Evolutionary conservation across 2,888 invertebrate genomes (phyloP).

Genomic region (Chalcosyrphus nemorum): DNA sequence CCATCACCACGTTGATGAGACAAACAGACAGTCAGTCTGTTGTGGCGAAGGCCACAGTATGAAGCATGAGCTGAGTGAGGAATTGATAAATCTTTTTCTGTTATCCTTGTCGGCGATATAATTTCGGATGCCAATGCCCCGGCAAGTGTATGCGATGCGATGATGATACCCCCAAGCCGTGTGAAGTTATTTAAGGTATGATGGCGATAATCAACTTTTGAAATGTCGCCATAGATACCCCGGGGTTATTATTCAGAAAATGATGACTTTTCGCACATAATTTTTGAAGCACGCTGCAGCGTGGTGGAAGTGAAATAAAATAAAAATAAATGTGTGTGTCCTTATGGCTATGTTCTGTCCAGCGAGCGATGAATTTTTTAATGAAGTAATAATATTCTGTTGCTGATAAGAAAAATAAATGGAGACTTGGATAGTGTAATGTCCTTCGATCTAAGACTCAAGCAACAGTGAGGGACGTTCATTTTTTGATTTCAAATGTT

Average conservation of each 20-base stretch:
- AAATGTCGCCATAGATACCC: conserved; percentile 20
- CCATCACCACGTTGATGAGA: neutral
- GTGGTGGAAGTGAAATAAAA: no score
- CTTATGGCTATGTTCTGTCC: no score
- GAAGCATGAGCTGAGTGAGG: neutral
- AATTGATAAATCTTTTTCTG: conserved; percentile 14
- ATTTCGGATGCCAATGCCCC: conserved; percentile 11
- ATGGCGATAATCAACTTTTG: conserved; percentile 42
- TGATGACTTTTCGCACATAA: neutral
- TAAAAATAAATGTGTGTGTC: no score
- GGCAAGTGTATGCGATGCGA: conserved; percentile 2
- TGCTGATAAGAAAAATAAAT: no score
- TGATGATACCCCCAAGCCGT: conserved; percentile 14
- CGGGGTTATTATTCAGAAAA: conserved; percentile 7
- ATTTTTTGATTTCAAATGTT: no score
- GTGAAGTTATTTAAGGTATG: conserved; percentile 34
- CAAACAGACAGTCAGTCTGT: no score
- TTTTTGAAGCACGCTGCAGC: neutral
- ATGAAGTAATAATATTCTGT: no score
- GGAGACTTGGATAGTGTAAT: no score
- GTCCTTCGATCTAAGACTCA: no score
- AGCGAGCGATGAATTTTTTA: no score
- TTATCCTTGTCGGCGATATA: neutral
- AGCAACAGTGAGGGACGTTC: no score
- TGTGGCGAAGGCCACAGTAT: neutral